Conservation (phyloP, 2,888 invertebrate species). For the Pegoplata infirma region DNA sequence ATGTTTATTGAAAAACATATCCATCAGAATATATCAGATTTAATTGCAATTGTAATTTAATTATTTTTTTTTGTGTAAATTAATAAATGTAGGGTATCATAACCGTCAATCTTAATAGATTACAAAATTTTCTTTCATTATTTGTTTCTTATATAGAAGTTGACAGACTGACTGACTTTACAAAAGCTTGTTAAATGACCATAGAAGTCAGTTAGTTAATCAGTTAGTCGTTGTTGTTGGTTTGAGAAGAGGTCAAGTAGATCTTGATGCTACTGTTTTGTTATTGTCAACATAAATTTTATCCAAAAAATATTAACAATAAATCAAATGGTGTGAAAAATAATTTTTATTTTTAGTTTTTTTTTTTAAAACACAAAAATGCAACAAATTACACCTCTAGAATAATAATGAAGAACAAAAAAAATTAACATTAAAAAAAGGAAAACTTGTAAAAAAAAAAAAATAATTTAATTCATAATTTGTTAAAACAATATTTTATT, state of each 20-base stretch:
- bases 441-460: conserved; percentile 9
- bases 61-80: too few species aligned
- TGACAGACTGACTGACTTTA: too few species aligned
- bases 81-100: conserved; percentile 30
- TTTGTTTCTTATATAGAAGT: conserved; percentile 56
- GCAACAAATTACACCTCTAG: conserved; percentile 54
- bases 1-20: too few species aligned
- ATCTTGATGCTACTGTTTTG: conserved; percentile 49
- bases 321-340: conserved; percentile 63
- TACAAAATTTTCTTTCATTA: conserved; percentile 33
- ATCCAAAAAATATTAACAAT: conserved; percentile 51
- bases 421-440: conserved; percentile 50
- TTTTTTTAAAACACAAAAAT: conserved; percentile 15
- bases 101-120: conserved; percentile 45
- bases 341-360: conserved; percentile 39
- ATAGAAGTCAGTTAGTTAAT: conserved; percentile 53
- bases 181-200: conserved; percentile 56
- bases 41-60: too few species aligned
- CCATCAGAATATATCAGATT: too few species aligned
- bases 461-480: neutral
- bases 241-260: conserved; percentile 60
- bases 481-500: neutral
- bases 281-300: conserved; percentile 24
- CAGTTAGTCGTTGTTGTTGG: conserved; percentile 3
- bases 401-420: conserved; percentile 33